These are phyloP conservation scores for Mus caroli DNA, from an alignment of 2,797 vertebrate genomes.

Conservation along the genomic window DNA sequence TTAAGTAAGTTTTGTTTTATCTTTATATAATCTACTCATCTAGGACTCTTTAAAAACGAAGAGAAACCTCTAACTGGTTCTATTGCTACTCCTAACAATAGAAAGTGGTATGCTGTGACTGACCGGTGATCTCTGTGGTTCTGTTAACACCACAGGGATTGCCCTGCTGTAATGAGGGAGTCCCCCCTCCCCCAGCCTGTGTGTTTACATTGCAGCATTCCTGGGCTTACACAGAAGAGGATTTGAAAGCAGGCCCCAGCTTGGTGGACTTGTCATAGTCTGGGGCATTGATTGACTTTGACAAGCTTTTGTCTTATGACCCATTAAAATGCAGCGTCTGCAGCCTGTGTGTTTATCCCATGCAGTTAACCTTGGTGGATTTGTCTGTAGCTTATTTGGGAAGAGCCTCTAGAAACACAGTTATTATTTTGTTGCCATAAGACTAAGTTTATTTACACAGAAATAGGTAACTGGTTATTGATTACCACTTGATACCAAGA, in stretches of 20 bases:
- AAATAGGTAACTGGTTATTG: conserved; percentile 9
- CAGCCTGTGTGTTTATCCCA: conserved; percentile 80
- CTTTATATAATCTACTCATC: conserved; percentile 42
- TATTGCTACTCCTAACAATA: conserved; percentile 21
- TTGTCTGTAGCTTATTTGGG: conserved; percentile 69
- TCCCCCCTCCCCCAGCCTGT: neutral
- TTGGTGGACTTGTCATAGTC: conserved; percentile 73
- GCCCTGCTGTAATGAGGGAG: neutral
- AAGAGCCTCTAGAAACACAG: conserved; percentile 55
- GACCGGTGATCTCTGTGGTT: neutral
- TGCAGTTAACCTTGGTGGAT: conserved; percentile 81
- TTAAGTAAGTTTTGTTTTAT: neutral
- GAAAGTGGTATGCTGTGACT: neutral
- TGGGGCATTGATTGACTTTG: conserved; percentile 80
- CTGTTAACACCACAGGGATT: neutral
- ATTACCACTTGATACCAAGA: neutral
- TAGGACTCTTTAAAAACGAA: neutral
- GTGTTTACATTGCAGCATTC: neutral
- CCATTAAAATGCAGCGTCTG: conserved; percentile 84
- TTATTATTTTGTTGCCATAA: conserved; percentile 39
- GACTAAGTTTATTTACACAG: conserved; percentile 38
- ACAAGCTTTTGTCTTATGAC: conserved; percentile 85
- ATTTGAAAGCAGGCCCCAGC: conserved; percentile 74
- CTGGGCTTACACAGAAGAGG: conserved; percentile 73
- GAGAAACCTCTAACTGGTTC: neutral